Evolutionary conservation across 2,113 vertebrate species (phyloP).

Genomic region (Eira barbara): DNA sequence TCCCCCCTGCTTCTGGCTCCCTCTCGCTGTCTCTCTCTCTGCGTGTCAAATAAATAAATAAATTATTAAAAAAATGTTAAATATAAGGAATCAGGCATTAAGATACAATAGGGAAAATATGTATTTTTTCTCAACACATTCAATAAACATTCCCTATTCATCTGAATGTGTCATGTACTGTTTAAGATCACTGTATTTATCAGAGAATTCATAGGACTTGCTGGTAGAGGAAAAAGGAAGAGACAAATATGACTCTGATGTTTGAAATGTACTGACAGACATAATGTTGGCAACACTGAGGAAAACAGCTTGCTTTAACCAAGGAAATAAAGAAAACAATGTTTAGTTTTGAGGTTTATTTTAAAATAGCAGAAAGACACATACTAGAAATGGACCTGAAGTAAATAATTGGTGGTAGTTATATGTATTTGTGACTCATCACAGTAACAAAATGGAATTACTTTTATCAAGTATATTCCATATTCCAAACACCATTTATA

Average conservation of each 20-base stretch:
- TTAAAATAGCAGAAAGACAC: not conserved
- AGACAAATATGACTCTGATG: not conserved
- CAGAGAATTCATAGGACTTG: not conserved
- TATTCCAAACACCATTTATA: not conserved
- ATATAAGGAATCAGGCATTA: not conserved
- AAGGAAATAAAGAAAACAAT: not conserved
- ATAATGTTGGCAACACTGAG: not conserved
- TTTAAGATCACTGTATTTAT: not conserved
- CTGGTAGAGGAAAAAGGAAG: not conserved
- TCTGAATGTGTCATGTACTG: not conserved
- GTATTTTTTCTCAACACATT: not conserved
- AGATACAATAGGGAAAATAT: not conserved
- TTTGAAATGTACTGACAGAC: not conserved
- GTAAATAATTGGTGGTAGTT: not conserved
- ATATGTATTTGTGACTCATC: not conserved
- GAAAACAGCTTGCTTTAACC: not conserved
- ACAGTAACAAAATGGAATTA: not conserved
- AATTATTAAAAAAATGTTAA: too few species aligned
- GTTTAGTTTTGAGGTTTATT: not conserved
- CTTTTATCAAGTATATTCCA: not conserved
- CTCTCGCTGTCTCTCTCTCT: too few species aligned
- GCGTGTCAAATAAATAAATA: too few species aligned
- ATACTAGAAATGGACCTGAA: not conserved
- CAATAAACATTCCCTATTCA: not conserved
- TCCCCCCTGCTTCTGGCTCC: too few species aligned